Conservation (phyloP, 2,113 vertebrate species). For the Psephotus haematonotus region DNA sequence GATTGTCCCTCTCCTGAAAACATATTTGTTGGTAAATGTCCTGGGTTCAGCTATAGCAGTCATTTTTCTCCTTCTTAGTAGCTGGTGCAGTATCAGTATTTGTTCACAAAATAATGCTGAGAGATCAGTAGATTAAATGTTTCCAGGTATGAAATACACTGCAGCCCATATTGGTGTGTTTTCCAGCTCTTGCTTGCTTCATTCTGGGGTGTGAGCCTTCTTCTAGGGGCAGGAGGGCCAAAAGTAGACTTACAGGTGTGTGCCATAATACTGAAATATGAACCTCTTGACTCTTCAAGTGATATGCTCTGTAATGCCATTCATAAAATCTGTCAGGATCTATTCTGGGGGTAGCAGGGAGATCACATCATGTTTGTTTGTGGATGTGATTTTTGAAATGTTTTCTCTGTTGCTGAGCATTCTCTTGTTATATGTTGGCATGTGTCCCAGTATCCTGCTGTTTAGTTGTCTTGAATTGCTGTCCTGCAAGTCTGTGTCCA, state of each 20-base stretch:
- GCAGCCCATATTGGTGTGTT: not conserved
- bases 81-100: not conserved
- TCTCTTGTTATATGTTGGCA: not conserved
- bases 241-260: not conserved
- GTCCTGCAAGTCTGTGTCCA: not conserved
- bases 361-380: not conserved
- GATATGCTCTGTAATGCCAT: not conserved
- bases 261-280: not conserved
- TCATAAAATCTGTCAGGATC: not conserved
- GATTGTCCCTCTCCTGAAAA: not conserved
- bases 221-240: accelerated
- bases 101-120: not conserved
- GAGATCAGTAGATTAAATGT: not conserved
- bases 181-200: not conserved
- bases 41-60: not conserved
- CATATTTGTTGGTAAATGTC: not conserved
- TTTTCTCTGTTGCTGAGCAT: not conserved
- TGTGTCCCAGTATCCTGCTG: not conserved
- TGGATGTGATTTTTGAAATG: not conserved
- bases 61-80: not conserved
- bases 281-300: not conserved
- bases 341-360: not conserved
- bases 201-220: not conserved
- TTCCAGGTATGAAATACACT: not conserved
- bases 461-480: not conserved